Evolutionary conservation across 92 coral and sea anemone species (phyloP), one percentile per base, ranked within the genome.

Genomic region (Phymanthus crucifer): DNA sequence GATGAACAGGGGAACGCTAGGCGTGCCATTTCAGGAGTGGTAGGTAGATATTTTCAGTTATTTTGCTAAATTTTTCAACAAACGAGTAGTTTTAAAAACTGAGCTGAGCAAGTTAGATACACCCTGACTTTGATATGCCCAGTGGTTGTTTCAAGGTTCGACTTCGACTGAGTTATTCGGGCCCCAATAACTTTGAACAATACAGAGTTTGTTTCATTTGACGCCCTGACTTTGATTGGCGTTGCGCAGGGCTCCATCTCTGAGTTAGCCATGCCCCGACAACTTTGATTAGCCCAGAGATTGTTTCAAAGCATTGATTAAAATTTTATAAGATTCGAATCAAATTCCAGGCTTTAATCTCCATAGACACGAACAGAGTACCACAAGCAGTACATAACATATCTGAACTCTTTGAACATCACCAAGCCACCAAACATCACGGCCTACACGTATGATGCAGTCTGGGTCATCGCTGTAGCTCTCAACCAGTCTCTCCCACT

Each of bases 401-500:
- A 78, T 47, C 85, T 94, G 13, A 71, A 56, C 10, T 83, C 85
- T 36, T 66, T 85, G n/a, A 92, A 92, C 65, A 83, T 92, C 72
- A 34, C 88, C 32, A 71, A 33, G 16, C 83, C 89, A 4, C 97
- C 94, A 12, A 85, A 88, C 73, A 87, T 88, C 27, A 93, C 98
- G 10, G 91, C 97, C 21, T 94, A 94, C 74, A 83, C 98, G 14
- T 94, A 94, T 73, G 98, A 94, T 56, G 98, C 97, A 3, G 80
- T 92, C 32, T 94, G 98, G 98, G 87, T 87, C 2, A 85, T 92
- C 48, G 98, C 98, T 17, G 89, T 79, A 0, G 88, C 93, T 11
- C 87, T 94, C 65, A 92, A 89, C 76, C 75, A 84, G 57, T 86
- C 97, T 1, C 76, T 89, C 43, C 87, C 93, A 32, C 57, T 47